Evolutionary conservation across 64 coral and sea anemone genomes (phyloP).

Genomic region (Montipora sp.): DNA sequence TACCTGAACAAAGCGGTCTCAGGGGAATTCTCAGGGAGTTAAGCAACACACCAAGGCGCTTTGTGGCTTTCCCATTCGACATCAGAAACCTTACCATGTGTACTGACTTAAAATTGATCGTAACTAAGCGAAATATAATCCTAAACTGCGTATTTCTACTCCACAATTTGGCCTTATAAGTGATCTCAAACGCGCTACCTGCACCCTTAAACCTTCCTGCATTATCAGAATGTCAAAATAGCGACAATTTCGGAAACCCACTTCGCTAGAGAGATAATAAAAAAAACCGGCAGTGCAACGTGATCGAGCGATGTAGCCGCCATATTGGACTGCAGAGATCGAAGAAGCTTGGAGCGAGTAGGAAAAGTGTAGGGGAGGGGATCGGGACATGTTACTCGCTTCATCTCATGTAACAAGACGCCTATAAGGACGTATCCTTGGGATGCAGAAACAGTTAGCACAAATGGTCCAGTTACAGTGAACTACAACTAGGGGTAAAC

Average conservation of each 20-base stretch:
- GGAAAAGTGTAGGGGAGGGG: too few species aligned
- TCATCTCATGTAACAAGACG: too few species aligned
- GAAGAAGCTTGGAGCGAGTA: too few species aligned
- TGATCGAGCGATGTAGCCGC: neutral
- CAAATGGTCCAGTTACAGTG: too few species aligned
- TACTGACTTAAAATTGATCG: neutral
- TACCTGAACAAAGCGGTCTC: slow-evolving; percentile 59
- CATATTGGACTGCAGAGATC: slow-evolving; percentile 18
- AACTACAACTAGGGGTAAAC: too few species aligned
- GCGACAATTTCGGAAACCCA: neutral
- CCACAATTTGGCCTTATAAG: neutral
- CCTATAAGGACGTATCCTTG: too few species aligned
- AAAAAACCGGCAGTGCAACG: neutral
- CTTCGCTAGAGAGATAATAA: neutral
- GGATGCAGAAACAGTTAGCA: too few species aligned
- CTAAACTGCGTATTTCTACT: neutral
- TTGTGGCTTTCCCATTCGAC: slow-evolving; percentile 65
- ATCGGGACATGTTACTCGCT: too few species aligned
- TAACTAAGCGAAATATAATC: neutral
- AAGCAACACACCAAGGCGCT: slow-evolving; percentile 44
- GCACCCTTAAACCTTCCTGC: neutral
- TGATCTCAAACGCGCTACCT: neutral
- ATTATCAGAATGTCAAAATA: neutral
- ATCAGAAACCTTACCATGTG: slow-evolving; percentile 66
- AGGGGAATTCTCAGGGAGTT: slow-evolving; percentile 44